Evolutionary conservation across 1,140 invertebrate genomes (phyloP), one percentile per base, ranked within the genome.

Genomic region (Lanistes nyassanus): DNA sequence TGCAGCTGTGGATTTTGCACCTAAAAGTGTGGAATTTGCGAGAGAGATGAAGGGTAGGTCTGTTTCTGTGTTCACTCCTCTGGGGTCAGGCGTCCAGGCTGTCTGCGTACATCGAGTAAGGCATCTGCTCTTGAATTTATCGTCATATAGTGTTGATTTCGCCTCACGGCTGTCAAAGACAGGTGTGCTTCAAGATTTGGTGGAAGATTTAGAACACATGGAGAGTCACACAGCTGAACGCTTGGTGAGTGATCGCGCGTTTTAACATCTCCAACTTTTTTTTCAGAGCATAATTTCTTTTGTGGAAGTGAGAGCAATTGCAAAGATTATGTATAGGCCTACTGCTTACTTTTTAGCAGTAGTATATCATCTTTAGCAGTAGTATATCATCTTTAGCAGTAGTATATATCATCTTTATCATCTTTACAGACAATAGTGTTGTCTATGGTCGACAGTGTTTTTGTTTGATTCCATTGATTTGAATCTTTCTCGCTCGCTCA

Each of bases 181-280:
- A 5, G 56, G 56, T 26, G 56, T 60, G 56, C 56, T 60, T 11
- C n/a, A 60, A 6, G 56, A 60, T 23, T 31, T 60, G 56, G 23
- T 60, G 56, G 56, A 60, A 5, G 56, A 60, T 60, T 9, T 60
- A 9, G 23, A 60, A 23, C 56, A 60, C 56, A 60, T 60, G 56
- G 23, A n/a, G 56, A 9, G 23, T 31, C 56, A 26, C 11, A 16
- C 56, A 31, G 56, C 56, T 60, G 56, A 60, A 23, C n/a, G n/a
- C 23, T 31, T 60, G 56, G 56, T 60, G 29, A 60, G 56, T 2
- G 56, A 26, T 60, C 23, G 56, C 56, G 7, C 42, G 9, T 1
- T 47, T 47, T 47, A 47, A 60, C 29, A 4, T 5, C 5, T 58
- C 29, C 7, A 7, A 7, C 5, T 58, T 4, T 58, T 58, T 4